phyloP scores from a whole-genome alignment of 2,797 vertebrate genomes.

The Chelmon rostratus region DNA sequence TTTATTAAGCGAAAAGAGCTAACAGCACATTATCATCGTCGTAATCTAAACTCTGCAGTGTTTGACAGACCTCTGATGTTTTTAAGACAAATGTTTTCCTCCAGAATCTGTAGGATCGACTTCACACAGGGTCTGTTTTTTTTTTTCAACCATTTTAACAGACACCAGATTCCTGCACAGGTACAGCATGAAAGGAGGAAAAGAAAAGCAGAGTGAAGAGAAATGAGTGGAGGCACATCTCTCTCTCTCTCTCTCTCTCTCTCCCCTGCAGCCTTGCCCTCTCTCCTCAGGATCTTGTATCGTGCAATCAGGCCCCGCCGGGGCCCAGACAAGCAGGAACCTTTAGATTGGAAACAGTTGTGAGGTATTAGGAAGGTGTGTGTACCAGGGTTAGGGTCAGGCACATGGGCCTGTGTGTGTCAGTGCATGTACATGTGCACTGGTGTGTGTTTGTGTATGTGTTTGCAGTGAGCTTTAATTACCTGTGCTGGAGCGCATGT shows the following conservation, averaged over 20 bases:
- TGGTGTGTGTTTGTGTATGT: constrained; percentile 51
- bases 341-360: constrained; percentile 91
- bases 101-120: constrained; percentile 61
- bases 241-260: constrained; percentile 49
- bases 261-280: constrained; percentile 76
- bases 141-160: constrained; percentile 61
- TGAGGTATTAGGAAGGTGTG: constrained; percentile 86
- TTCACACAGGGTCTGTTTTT: constrained; percentile 53
- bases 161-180: constrained; percentile 77
- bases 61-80: constrained; percentile 75
- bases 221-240: constrained; percentile 57
- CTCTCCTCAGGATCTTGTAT: constrained; percentile 82
- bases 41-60: constrained; percentile 53
- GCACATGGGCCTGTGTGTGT: constrained; percentile 62
- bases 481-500: constrained; percentile 49
- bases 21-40: constrained; percentile 45
- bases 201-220: constrained; percentile 48
- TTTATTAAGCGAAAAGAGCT: constrained; percentile 43
- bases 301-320: constrained; percentile 86
- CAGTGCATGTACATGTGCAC: constrained; percentile 44
- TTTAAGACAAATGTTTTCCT: constrained; percentile 73
- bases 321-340: constrained; percentile 89
- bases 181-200: constrained; percentile 66
- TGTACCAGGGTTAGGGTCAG: constrained; percentile 75
- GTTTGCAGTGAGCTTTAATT: constrained; percentile 66